A percentile compares a stretch with the other conserved stretches of the same genome.
These are phyloP conservation scores for Drosophila lacteicornis DNA, from an alignment of 1,140 invertebrate genomes.

Conservation along the genomic window DNA sequence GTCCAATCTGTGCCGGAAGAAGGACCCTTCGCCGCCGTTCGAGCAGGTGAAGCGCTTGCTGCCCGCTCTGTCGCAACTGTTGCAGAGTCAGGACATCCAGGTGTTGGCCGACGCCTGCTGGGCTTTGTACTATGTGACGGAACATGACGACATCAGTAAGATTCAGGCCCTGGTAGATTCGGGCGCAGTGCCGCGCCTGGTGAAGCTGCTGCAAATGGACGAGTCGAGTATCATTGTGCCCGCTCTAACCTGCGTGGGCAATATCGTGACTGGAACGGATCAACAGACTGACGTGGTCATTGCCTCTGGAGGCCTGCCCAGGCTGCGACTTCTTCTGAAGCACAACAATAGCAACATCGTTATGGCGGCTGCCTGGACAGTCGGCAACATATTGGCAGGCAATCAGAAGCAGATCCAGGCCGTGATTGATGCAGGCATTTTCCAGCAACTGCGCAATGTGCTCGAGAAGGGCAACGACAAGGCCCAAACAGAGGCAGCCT, in stretches of 20 bases:
- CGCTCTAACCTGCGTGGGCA: conserved; percentile 94
- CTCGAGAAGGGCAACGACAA: conserved; percentile 95
- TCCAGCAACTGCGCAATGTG: conserved; percentile 66
- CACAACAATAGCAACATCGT: conserved; percentile 91
- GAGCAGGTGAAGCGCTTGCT: conserved; percentile 92
- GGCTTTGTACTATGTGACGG: conserved; percentile 98
- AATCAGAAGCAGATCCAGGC: conserved; percentile 97
- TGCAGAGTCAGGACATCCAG: conserved; percentile 91
- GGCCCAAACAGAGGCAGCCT: conserved; percentile 99
- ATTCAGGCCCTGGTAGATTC: conserved; percentile 93
- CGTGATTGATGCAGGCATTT: conserved; percentile 92
- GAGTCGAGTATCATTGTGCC: conserved; percentile 94
- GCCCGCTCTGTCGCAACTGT: conserved; percentile 92
- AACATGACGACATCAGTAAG: conserved; percentile 94
- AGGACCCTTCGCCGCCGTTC: conserved; percentile 93
- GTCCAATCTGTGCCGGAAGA: conserved; percentile 96
- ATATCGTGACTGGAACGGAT: conserved; percentile 94
- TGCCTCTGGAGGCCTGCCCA: conserved; percentile 90
- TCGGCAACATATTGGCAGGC: conserved; percentile 98
- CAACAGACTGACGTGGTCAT: conserved; percentile 95
- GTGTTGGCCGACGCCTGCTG: conserved; percentile 96
- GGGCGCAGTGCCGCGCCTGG: conserved; percentile 90
- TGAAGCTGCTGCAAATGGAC: conserved; percentile 89
- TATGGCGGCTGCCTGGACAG: conserved; percentile 98
- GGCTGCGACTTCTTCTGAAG: conserved; percentile 90